phyloP scores from a whole-genome alignment of 1,140 invertebrate species.

The Lucilia cuprina region DNA sequence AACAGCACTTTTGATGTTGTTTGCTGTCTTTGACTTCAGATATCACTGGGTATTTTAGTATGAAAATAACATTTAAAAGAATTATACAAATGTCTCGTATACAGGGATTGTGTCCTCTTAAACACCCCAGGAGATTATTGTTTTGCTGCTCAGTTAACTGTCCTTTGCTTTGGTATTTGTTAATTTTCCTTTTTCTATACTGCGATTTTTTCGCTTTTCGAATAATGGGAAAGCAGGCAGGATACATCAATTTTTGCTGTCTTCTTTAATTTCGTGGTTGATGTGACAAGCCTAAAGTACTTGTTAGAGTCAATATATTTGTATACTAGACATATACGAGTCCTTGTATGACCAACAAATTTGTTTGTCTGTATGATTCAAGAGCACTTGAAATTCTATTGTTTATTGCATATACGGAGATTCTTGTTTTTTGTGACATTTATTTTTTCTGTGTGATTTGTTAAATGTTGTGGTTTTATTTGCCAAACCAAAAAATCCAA shows the following conservation, averaged over 20 bases:
- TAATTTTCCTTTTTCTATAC: background rate
- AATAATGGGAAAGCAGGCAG: too few relatives aligned
- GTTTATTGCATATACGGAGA: background rate
- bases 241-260: slow-evolving; percentile 16
- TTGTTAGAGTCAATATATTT: background rate
- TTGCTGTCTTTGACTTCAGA: too few relatives aligned
- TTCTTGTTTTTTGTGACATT: background rate
- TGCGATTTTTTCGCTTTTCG: background rate
- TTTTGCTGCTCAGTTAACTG: background rate
- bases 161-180: background rate
- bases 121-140: slow-evolving; percentile 21
- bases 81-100: background rate
- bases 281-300: slow-evolving; percentile 29
- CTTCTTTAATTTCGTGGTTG: slow-evolving; percentile 31
- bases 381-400: background rate
- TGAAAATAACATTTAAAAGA: background rate
- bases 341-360: background rate
- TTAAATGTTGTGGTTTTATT: background rate
- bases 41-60: too few relatives aligned
- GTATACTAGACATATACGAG: background rate
- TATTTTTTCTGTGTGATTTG: background rate
- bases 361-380: background rate
- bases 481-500: background rate
- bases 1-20: too few relatives aligned
- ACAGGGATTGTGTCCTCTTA: background rate